Evolutionary conservation across 1,140 invertebrate genomes (phyloP), one percentile per base, ranked within the genome.

Genomic region (Aphaenogaster ashmeadi): DNA sequence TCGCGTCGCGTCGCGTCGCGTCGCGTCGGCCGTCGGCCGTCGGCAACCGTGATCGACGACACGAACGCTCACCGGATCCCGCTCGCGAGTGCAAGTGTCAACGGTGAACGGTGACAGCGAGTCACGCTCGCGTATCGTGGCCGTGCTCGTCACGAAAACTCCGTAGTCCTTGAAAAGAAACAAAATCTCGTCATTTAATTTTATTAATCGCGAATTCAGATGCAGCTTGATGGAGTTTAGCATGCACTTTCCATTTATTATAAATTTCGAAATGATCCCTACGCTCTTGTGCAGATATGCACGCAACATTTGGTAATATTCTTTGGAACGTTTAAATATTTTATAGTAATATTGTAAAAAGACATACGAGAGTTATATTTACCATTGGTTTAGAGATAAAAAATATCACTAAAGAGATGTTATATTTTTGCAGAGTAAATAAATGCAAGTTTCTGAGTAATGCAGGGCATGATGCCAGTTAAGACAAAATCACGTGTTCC

Each of bases 381-480:
- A 36, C n/a, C 36, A 27, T 52, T 69, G 56, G 15, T 62, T 50
- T 21, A 18, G 3, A 38, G n/a, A 60, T 72, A 44, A 64, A 9
- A 79, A 38, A 15, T 36, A 52, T 83, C 18, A 56, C 50, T 66
- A 41, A 62, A 64, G 15, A 8, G 67, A 38, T 60, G 36, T 21
- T 67, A 33, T 60, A 27, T 67, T 27, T 69, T 92, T 91, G 0
- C 75, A 93, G 92, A 52, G 84, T 94, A 91, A 91, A 94, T 94
- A 92, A 87, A 89, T 80, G 74, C 75, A 87, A 91, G 50, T 69
- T 88, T 87, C 58, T 93, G 69, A 92, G 90, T 93, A 80, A 95
- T 95, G 94, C 93, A 95, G 92, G 93, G 95, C 94, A 90, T 94
- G 92, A 95, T 95, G 95, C 94, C 95, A 90, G 93, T 95, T 75